These are phyloP conservation scores for Serilophus lunatus DNA, from an alignment of 2,113 vertebrate species.

Conservation along the genomic window DNA sequence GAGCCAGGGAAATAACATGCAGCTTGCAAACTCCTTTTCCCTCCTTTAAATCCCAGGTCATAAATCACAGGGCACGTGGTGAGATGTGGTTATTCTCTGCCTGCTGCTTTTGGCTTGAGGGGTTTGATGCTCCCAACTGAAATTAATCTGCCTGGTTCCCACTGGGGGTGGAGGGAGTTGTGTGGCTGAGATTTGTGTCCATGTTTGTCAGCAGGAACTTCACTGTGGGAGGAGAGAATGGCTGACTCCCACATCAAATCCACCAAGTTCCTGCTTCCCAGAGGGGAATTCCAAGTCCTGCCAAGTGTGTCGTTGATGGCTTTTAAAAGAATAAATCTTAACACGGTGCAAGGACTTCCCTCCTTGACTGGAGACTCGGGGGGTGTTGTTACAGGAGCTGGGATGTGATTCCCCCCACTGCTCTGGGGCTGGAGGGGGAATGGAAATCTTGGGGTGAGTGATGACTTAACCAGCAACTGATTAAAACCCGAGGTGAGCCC, in stretches of 20 bases:
- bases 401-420: neutral
- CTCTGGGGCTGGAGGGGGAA: neutral
- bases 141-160: neutral
- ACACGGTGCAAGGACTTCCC: accelerated
- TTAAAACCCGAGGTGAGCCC: neutral
- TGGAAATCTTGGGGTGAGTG: neutral
- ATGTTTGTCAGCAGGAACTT: neutral
- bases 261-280: neutral
- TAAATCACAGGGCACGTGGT: accelerated
- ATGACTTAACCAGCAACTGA: neutral
- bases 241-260: neutral
- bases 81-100: neutral
- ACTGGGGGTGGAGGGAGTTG: neutral
- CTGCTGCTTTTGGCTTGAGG: neutral
- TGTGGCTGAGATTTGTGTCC: neutral
- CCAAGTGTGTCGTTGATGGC: neutral
- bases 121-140: neutral
- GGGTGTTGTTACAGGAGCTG: neutral
- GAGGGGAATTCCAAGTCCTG: neutral
- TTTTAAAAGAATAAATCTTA: neutral
- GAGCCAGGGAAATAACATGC: neutral
- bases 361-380: accelerated
- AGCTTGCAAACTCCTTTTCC: neutral
- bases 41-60: neutral
- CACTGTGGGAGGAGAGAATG: neutral